Evolutionary conservation across 1,140 invertebrate species (phyloP), one percentile per base, ranked within the genome.

Genomic region (Lucilia cuprina): DNA sequence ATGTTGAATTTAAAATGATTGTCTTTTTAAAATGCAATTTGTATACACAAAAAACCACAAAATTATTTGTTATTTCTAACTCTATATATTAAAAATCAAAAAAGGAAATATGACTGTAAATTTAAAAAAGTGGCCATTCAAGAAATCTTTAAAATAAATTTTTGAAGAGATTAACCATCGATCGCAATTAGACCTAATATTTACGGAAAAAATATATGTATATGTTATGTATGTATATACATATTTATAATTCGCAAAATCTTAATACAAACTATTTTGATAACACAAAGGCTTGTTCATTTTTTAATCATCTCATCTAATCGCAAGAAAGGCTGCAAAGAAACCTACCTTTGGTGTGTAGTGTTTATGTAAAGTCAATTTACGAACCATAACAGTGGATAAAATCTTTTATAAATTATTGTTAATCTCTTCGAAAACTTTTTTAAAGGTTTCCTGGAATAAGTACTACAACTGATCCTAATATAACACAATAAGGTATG

Each of bases 271-370:
- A 82, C 83, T 84, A 65, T 84, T 86, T 83, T 74, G 83, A 41
- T 74, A 88, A 91, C 90, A 91, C 89, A 91, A 91, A 91, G 90
- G 89, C 90, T 91, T 91, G 88, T 88, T 88, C 89, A 89, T 91
- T 86, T 88, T 88, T 89, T 91, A 91, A 91, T 91, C 89, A 91
- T 91, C 89, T 90, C 88, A 91, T 90, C 90, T 91, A 91, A 91
- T 90, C 88, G 89, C 88, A 90, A 88, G 86, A 84, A 88, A 90
- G 86, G 84, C 84, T 87, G 86, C 86, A 90, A 88, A 88, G 86
- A 77, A 83, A 83, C 17, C 65, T 70, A 70, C 65, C 7, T 70
- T 60, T 70, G 10, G 25, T 70, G 65, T 70, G 65, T 70, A 70
- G 65, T 21, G n/a, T 21, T 70, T 7, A 21, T 70, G 7, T 70